These are phyloP conservation scores for Leptinotarsa texana DNA, from an alignment of 1,140 invertebrate genomes.

Conservation along the genomic window DNA sequence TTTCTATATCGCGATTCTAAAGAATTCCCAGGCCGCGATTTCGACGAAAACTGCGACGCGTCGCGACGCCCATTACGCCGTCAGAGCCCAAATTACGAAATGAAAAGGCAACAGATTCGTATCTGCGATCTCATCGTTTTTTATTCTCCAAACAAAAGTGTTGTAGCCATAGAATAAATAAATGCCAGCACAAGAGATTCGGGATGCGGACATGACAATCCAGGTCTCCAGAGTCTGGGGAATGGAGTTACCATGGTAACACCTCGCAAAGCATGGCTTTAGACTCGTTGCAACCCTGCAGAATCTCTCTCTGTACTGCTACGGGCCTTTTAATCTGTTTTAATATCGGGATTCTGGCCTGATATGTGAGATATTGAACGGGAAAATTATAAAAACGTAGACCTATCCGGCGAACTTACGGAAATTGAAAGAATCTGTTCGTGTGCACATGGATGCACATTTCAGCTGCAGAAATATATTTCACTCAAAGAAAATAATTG, in stretches of 20 bases:
- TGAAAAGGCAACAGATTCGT: slow-evolving; percentile 17
- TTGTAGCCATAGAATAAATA: slow-evolving; percentile 36
- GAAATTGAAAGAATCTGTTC: too few relatives aligned
- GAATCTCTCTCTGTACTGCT: slow-evolving; percentile 24
- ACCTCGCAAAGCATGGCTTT: slow-evolving; percentile 31
- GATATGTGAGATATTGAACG: slow-evolving; percentile 15
- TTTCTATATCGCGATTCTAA: neutral
- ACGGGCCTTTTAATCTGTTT: slow-evolving; percentile 24
- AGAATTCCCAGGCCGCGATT: slow-evolving; percentile 3
- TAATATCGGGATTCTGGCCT: slow-evolving; percentile 29
- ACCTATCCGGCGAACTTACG: too few relatives aligned
- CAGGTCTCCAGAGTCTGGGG: slow-evolving; percentile 38
- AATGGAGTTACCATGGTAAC: slow-evolving; percentile 32
- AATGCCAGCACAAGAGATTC: slow-evolving; percentile 28
- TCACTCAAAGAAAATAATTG: too few relatives aligned
- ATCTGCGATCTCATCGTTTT: slow-evolving; percentile 18
- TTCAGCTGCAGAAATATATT: too few relatives aligned
- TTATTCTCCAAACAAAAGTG: slow-evolving; percentile 26
- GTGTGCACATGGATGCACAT: too few relatives aligned
- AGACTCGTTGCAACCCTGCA: slow-evolving; percentile 26
- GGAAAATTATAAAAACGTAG: neutral
- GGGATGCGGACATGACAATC: slow-evolving; percentile 36
- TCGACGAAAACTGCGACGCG: neutral
- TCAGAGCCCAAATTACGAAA: slow-evolving; percentile 11
- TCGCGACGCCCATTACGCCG: neutral